Conservation (phyloP, 2,888 invertebrate species). For the Agriopis marginaria region DNA sequence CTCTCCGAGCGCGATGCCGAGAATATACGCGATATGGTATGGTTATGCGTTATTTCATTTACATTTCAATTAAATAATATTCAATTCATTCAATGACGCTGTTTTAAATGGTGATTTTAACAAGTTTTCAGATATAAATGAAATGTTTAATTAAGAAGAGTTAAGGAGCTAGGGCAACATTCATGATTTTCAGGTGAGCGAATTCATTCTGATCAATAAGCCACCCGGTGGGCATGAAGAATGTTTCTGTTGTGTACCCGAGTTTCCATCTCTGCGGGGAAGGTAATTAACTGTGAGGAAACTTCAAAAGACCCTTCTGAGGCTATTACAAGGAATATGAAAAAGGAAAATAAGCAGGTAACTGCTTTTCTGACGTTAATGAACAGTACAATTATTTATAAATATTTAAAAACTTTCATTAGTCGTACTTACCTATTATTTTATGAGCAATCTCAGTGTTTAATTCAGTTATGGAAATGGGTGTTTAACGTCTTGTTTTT, state of each 20-base stretch:
- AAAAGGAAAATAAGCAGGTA: conserved; percentile 52
- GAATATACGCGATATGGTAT: too few relatives aligned
- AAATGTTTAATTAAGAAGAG: conserved; percentile 32
- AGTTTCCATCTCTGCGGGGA: conserved; percentile 58
- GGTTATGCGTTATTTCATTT: too few relatives aligned
- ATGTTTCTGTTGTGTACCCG: conserved; percentile 56
- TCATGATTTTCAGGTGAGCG: conserved; percentile 56
- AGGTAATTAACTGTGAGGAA: conserved; percentile 69
- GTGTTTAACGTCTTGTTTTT: neutral
- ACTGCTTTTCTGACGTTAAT: conserved; percentile 41
- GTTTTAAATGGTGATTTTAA: conserved; percentile 12
- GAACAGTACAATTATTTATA: conserved; percentile 42
- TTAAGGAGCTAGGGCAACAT: conserved; percentile 39
- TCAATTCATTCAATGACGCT: neutral
- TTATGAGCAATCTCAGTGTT: conserved; percentile 8
- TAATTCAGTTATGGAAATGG: neutral
- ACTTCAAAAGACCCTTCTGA: conserved; percentile 64
- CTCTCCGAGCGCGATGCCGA: too few relatives aligned
- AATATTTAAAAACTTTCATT: conserved; percentile 38
- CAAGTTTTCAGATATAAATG: conserved; percentile 18
- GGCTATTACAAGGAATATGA: conserved; percentile 57
- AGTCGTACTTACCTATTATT: neutral
- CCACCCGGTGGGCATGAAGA: conserved; percentile 61
- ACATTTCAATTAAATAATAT: neutral
- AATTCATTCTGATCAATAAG: conserved; percentile 62